These are phyloP conservation scores for Pithys albifrons DNA, from an alignment of 2,113 vertebrate genomes.

Conservation along the genomic window DNA sequence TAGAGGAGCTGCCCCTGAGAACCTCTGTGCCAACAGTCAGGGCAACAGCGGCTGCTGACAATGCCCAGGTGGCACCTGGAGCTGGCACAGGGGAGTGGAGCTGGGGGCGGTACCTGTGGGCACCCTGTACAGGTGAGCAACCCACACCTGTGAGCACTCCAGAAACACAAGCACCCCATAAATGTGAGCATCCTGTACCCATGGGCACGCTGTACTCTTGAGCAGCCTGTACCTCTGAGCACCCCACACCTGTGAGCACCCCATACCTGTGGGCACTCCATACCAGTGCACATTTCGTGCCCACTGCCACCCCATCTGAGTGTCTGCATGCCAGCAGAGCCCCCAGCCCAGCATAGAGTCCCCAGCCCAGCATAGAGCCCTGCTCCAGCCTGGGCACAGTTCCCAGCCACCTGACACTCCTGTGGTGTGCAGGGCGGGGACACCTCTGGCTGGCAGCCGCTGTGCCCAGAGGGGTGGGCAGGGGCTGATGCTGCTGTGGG, in stretches of 20 bases:
- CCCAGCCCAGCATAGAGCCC: not conserved
- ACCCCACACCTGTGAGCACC: not conserved
- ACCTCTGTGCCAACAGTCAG: not conserved
- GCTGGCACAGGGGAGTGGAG: not conserved
- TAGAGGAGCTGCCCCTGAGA: not conserved
- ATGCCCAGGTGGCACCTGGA: not conserved
- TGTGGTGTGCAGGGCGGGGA: rapidly evolving
- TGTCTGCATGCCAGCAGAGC: not conserved
- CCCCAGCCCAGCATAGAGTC: rapidly evolving
- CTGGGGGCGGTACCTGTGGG: not conserved
- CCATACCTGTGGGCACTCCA: not conserved
- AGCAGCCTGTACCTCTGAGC: not conserved
- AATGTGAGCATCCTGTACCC: not conserved
- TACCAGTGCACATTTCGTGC: rapidly evolving
- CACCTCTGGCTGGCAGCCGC: not conserved
- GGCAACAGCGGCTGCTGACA: rapidly evolving
- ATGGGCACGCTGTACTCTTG: not conserved
- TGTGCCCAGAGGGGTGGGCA: not conserved
- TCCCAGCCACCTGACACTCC: not conserved
- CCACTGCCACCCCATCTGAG: not conserved
- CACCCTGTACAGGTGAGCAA: not conserved
- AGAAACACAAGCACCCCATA: not conserved
- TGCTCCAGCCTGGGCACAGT: rapidly evolving
- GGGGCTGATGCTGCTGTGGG: rapidly evolving
- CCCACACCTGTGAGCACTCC: not conserved